These are phyloP conservation scores for Coenobita brevimanus DNA, from an alignment of 1,140 invertebrate species.

Conservation along the genomic window DNA sequence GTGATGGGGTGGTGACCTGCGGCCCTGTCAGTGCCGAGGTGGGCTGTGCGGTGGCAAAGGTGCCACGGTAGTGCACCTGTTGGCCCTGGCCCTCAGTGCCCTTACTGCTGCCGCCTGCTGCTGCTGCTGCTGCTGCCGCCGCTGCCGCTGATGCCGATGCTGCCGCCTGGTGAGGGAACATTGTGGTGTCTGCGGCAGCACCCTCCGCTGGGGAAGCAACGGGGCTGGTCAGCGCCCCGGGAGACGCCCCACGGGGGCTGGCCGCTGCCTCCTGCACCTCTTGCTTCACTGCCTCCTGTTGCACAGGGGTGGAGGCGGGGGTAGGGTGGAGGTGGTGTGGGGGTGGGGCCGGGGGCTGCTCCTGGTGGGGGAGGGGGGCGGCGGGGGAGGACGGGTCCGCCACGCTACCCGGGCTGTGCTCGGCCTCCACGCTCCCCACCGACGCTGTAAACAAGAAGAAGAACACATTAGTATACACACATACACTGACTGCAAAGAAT, in stretches of 20 bases:
- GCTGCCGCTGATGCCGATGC: constrained; percentile 31
- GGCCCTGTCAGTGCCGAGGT: constrained; percentile 41
- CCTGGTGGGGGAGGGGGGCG: constrained; percentile 47
- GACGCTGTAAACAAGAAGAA: constrained; percentile 51
- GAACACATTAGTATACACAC: not conserved
- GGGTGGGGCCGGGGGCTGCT: constrained; percentile 17
- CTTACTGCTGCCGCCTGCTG: not conserved
- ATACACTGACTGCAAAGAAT: not conserved
- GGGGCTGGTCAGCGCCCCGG: constrained; percentile 42
- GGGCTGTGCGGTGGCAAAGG: constrained; percentile 62
- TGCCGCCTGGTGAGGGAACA: constrained; percentile 52
- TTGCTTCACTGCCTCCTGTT: constrained; percentile 53
- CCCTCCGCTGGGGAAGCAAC: constrained; percentile 36
- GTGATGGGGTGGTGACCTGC: constrained; percentile 68
- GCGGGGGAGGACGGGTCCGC: constrained; percentile 36
- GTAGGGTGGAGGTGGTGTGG: constrained; percentile 38
- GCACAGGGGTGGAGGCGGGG: constrained; percentile 45
- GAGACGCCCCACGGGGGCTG: constrained; percentile 38
- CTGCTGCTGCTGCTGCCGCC: constrained; percentile 64
- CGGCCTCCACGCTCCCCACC: constrained; percentile 57
- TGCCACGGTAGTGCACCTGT: constrained; percentile 64
- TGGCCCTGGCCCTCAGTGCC: constrained; percentile 24
- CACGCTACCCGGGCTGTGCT: constrained; percentile 50
- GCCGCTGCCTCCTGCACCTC: constrained; percentile 42
- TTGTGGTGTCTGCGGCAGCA: constrained; percentile 26